Base-by-base conservation (phyloP, 2,797 vertebrate species). In the Danio choprae region DNA sequence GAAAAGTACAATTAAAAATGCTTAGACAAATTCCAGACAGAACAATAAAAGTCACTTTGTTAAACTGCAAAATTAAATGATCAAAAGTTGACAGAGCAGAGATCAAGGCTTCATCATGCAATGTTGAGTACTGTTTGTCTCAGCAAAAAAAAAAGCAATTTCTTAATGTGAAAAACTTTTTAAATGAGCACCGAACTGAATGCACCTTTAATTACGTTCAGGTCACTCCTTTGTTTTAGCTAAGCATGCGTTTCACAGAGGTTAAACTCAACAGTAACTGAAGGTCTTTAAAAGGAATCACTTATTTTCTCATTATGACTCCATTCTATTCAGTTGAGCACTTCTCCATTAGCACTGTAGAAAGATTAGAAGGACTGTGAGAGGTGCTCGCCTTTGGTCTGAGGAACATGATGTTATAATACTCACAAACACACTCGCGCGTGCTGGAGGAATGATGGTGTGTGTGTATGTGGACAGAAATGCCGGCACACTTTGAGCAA, bases 401-500 rank as follows among this genome's bases (percentile, higher is more conserved):
- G n/a, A 78, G 67, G 41, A 76, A 82, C 68, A 56, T 36, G 15
- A 71, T 53, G 77, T 18, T 55, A 72, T 64, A 71, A 84, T 20
- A 62, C 58, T 70, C 50, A 51, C 64, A 79, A 62, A 69, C 73
- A 74, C 58, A 74, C 73, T 63, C 46, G 64, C 68, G 13, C 6
- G 29, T 29, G 29, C 29, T 36, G 40, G 53, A 79, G 5, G 29
- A 40, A 62, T 53, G 74, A 53, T 20, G 46, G 74, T 76, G 60
- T 79, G 60, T 79, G 29, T 29, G 29, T 29, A 60, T 71, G 68
- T 62, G 75, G 58, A 70, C 65, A 62, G 50, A 73, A 70, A 72
- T 72, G 70, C 51, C 29, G 71, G 62, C 53, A 81, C 81, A 74
- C 56, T 79, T 75, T 79, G 56, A 83, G 71, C 29, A 55, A 83